Evolutionary conservation across 1,140 invertebrate species (phyloP).

Genomic region (Marisa cornuarietis): DNA sequence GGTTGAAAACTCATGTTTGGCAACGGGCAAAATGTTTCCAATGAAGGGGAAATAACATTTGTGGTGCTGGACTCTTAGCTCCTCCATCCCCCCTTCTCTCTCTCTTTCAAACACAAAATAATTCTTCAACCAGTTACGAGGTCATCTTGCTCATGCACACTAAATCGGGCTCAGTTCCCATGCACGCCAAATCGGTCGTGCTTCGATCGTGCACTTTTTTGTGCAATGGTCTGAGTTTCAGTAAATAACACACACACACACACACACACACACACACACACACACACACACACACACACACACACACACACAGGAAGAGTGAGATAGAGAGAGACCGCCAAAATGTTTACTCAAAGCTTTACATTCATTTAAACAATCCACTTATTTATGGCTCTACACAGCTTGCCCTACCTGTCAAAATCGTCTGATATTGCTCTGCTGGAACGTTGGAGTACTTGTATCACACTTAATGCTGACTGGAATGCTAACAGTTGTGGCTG

Average conservation of each 20-base stretch:
- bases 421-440: too few relatives aligned
- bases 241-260: not conserved
- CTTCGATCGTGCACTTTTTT: not conserved
- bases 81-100: too few relatives aligned
- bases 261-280: not conserved
- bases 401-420: too few relatives aligned
- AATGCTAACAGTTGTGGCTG: too few relatives aligned
- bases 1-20: not conserved
- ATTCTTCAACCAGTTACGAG: not conserved
- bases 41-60: not conserved
- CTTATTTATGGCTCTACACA: too few relatives aligned
- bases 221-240: too few relatives aligned
- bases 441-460: too few relatives aligned
- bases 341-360: not conserved
- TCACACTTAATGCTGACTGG: too few relatives aligned
- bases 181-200: not conserved
- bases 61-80: not conserved
- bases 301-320: slow-evolving; percentile 1
- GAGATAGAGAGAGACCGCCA: not conserved
- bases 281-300: not conserved
- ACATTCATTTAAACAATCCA: not conserved
- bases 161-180: not conserved
- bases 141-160: not conserved
- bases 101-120: too few relatives aligned
- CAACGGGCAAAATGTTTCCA: too few relatives aligned